Conservation (phyloP, 2,888 invertebrate species). For the Operophtera brumata region DNA sequence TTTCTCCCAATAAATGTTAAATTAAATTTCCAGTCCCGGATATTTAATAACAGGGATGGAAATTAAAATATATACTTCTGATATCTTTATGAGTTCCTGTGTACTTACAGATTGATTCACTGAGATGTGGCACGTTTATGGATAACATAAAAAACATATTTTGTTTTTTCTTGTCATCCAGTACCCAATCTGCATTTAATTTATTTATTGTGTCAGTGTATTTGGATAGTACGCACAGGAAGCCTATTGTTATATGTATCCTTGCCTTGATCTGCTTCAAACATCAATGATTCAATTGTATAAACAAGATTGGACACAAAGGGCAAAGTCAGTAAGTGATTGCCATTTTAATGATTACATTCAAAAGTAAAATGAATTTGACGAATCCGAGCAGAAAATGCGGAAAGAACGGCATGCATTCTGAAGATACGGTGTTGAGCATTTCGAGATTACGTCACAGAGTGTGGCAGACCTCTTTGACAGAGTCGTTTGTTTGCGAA, state of each 20-base stretch:
- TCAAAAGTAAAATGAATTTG: conserved; percentile 12
- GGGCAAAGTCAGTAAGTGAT: conserved; percentile 7
- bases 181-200: not conserved
- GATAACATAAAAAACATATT: not conserved
- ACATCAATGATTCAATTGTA: conserved; percentile 6
- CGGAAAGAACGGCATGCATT: conserved; percentile 1
- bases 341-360: conserved; percentile 8
- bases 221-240: not conserved
- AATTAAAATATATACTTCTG: conserved; percentile 23
- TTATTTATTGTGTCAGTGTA: not conserved
- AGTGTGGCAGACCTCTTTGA: conserved; percentile 32
- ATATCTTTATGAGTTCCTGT: conserved; percentile 14
- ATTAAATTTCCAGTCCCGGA: conserved; percentile 38
- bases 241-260: conserved; percentile 2
- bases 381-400: conserved; percentile 13
- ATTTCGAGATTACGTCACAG: conserved; percentile 25
- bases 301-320: conserved; percentile 6
- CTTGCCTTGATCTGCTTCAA: not conserved
- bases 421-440: conserved; percentile 19
- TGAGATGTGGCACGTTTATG: not conserved
- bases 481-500: conserved; percentile 43
- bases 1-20: conserved; percentile 24
- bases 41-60: conserved; percentile 36
- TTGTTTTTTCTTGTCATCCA: not conserved
- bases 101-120: conserved; percentile 3